A percentile compares a stretch with the other conserved stretches of the same genome.
These are phyloP conservation scores for Eucera pruinosa DNA, from an alignment of 2,888 invertebrate genomes.

Conservation along the genomic window DNA sequence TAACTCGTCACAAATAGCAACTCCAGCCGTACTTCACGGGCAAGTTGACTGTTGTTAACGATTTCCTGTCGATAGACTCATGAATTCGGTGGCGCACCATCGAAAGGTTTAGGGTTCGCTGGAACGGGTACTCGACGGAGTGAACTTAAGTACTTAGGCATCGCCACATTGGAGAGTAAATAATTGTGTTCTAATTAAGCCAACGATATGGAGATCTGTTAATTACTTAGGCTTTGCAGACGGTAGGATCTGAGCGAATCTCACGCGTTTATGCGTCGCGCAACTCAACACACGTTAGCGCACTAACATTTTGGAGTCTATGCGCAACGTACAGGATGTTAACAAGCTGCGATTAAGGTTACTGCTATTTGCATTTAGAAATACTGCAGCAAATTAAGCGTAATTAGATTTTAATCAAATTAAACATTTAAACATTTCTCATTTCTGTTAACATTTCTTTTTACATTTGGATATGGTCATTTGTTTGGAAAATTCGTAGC, in stretches of 20 bases:
- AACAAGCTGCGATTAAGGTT: no score
- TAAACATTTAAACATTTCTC: no score
- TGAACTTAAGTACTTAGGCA: background rate
- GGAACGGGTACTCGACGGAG: slow-evolving; percentile 17
- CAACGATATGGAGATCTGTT: slow-evolving; percentile 31
- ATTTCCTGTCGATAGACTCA: slow-evolving; percentile 56
- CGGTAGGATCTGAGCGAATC: slow-evolving; percentile 28
- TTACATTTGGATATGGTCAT: no score
- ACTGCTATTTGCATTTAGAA: no score
- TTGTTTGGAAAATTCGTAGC: no score
- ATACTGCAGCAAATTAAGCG: no score
- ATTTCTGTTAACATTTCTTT: no score
- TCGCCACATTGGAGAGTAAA: slow-evolving; percentile 36
- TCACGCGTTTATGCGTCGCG: background rate
- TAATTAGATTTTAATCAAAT: no score
- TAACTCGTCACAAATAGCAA: slow-evolving; percentile 20
- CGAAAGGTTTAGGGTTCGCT: slow-evolving; percentile 8
- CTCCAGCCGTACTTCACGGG: slow-evolving; percentile 25
- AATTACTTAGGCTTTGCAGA: slow-evolving; percentile 37
- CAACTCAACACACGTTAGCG: no score
- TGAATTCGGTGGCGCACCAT: slow-evolving; percentile 2
- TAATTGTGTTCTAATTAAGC: slow-evolving; percentile 43
- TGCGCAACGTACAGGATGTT: no score
- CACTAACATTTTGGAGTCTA: no score
- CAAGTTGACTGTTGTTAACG: slow-evolving; percentile 47